phyloP scores from a whole-genome alignment of 2,113 vertebrate species.

The Petrocephalus microphthalmus region DNA sequence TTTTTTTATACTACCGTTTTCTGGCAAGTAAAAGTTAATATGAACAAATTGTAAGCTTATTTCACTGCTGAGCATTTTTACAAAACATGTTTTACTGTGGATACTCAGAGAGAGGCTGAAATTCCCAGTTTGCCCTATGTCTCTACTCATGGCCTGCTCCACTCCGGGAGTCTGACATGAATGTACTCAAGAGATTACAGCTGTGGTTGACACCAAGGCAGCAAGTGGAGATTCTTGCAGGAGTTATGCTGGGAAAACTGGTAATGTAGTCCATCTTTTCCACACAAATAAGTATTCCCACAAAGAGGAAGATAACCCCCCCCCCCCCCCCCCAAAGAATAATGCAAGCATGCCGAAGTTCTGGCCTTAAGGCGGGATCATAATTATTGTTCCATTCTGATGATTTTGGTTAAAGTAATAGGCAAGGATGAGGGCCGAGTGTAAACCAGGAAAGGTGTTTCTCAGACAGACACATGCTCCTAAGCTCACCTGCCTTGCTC shows the following conservation, averaged over 20 bases:
- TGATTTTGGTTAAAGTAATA: neutral
- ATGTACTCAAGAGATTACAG: neutral
- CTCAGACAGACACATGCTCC: neutral
- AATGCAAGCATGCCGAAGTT: neutral
- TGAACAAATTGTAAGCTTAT: neutral
- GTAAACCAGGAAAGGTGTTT: neutral
- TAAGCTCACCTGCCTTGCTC: neutral
- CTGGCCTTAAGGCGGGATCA: neutral
- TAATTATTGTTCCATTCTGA: neutral
- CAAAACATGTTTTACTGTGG: neutral
- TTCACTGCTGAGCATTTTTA: neutral
- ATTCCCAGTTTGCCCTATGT: neutral
- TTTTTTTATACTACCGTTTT: neutral
- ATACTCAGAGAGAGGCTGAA: neutral
- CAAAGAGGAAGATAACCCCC: neutral
- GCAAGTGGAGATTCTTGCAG: neutral
- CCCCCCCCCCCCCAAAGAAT: neutral
- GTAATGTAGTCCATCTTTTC: neutral
- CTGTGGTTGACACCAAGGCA: neutral
- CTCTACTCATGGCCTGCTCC: neutral
- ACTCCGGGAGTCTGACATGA: neutral
- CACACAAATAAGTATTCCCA: neutral
- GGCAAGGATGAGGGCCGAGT: neutral
- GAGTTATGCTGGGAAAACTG: neutral
- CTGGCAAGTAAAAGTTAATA: neutral